Conservation (phyloP, 2,888 invertebrate genomes). For the Eristalis tenax region DNA sequence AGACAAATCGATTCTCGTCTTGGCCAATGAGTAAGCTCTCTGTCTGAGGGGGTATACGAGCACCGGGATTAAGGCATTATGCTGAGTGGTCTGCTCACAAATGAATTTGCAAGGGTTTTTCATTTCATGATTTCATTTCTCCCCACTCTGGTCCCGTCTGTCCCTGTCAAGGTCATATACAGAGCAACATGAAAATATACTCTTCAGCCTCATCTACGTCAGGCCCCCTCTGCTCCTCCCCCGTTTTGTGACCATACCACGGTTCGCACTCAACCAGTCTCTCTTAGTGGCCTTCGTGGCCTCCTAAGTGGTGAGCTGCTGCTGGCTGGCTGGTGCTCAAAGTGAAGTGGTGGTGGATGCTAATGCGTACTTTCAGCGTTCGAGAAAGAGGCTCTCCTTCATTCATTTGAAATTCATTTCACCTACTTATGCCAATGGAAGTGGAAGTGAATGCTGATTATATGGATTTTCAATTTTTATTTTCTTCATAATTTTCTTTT, state of each 20-base stretch:
- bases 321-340: constrained; percentile 25
- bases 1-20: constrained; percentile 36
- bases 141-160: not conserved
- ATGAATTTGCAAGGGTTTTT: constrained; percentile 3
- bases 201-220: not conserved
- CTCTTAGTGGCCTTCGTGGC: constrained; percentile 43
- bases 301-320: constrained; percentile 31
- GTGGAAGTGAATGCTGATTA: constrained; percentile 42
- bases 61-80: constrained; percentile 21
- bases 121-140: constrained; percentile 8
- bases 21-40: not conserved
- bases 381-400: constrained; percentile 19
- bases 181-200: constrained; percentile 28
- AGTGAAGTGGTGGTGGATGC: constrained; percentile 29
- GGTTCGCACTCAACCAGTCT: not conserved
- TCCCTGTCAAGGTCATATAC: constrained; percentile 34
- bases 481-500: constrained; percentile 7
- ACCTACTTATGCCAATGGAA: constrained; percentile 39
- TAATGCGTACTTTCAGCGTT: constrained; percentile 46
- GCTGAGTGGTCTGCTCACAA: constrained; percentile 26
- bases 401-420: constrained; percentile 37
- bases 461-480: constrained; percentile 40
- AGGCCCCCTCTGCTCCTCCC: not conserved
- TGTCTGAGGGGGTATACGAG: not conserved
- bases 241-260: not conserved